These are phyloP conservation scores for Andrena haemorrhoa DNA, from an alignment of 2,888 invertebrate species.

Conservation along the genomic window DNA sequence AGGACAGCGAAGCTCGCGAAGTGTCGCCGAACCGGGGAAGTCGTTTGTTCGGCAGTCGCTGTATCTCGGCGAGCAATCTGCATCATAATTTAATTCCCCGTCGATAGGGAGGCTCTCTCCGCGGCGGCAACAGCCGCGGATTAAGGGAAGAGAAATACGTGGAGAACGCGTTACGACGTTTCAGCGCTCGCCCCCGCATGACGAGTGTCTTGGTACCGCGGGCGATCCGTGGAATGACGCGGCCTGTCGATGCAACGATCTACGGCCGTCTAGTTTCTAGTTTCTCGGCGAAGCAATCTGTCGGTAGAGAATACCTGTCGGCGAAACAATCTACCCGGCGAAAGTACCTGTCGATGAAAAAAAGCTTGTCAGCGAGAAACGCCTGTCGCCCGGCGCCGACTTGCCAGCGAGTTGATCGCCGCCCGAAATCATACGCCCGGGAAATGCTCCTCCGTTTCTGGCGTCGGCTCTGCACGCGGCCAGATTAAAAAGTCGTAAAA, in stretches of 20 bases:
- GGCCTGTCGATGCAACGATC: conserved; percentile 22
- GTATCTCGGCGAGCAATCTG: conserved; percentile 20
- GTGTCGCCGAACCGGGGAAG: conserved; percentile 13
- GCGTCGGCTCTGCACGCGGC: background rate
- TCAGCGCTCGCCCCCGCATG: no score
- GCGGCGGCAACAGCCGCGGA: background rate
- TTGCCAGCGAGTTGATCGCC: conserved; percentile 32
- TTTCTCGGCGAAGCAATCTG: conserved; percentile 27
- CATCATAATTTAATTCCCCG: conserved; percentile 42
- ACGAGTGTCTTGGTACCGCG: background rate
- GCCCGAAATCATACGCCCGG: conserved; percentile 27
- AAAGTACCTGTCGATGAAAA: conserved; percentile 19
- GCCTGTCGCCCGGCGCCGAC: conserved; percentile 11
- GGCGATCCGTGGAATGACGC: conserved; percentile 24
- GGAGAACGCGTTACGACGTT: background rate
- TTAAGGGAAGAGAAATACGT: conserved; percentile 8
- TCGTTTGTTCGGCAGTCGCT: conserved; percentile 33
- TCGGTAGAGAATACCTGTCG: conserved; percentile 52
- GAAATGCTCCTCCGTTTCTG: conserved; percentile 29
- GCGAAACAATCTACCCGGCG: conserved; percentile 44
- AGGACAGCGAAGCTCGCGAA: background rate
- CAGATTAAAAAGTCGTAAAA: conserved; percentile 47
- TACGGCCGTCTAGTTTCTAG: background rate
- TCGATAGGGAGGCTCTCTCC: conserved; percentile 1
- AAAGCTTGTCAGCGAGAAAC: conserved; percentile 35